Evolutionary conservation across 2,888 invertebrate genomes (phyloP), one percentile per base, ranked within the genome.

Genomic region (Strigamia transsilvanica): DNA sequence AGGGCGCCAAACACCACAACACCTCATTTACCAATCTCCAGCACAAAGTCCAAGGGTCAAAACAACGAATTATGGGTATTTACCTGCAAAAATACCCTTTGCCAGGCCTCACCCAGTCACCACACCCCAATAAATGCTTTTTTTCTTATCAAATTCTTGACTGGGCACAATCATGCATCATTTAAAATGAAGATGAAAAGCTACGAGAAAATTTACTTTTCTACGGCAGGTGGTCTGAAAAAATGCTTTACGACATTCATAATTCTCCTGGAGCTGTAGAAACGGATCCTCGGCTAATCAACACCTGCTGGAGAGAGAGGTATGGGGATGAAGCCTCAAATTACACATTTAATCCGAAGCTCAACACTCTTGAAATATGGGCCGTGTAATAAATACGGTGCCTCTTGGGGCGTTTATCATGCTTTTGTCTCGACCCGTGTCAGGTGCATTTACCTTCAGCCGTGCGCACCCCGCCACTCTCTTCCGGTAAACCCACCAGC

Each of bases 161-260:
- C 9, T 38, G 38, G 10, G 38, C 38, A 38, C 10, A 38, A 38
- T 18, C 51, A 51, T 51, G 51, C 18, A 51, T 51, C 51, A 51
- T 51, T 51, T 51, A 51, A 10, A 51, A 51, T 51, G 18, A 51
- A 51, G 51, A 51, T 51, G 51, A 51, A 51, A 51, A 51, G n/a
- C 51, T 51, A 18, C 3, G 18, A 18, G 15, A n/a, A 18, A 10
- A 51, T 51, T 51, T 51, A 51, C 51, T 0, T 51, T 51, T 51
- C 18, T 51, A 0, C 51, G 51, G 51, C 51, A 51, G 51, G 51
- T 51, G 51, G 51, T 51, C 51, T 51, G 51, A 51, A 51, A 51
- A 51, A 4, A 51, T 51, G 51, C 51, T 51, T 51, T 51, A 51
- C 51, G 51, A 51, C 51, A 51, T 51, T 18, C 51, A 51, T 51